These are phyloP conservation scores for Orchestia grillus DNA, from an alignment of 1,140 invertebrate genomes.

Conservation along the genomic window DNA sequence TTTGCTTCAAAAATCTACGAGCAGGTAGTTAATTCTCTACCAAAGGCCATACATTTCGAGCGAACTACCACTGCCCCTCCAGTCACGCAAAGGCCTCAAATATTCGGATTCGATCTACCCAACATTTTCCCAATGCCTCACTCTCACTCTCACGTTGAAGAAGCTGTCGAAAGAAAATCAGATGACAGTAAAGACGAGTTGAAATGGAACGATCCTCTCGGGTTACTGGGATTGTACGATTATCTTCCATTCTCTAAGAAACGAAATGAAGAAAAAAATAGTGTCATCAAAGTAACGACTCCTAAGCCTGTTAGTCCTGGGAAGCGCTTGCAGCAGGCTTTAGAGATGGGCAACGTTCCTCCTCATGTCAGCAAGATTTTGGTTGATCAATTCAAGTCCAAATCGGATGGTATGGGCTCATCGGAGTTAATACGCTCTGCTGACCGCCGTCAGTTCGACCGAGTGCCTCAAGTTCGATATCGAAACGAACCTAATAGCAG, in stretches of 20 bases:
- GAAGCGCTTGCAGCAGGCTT: neutral
- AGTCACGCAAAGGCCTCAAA: neutral
- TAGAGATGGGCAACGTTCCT: slow-evolving; percentile 6
- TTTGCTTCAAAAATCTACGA: slow-evolving; percentile 39
- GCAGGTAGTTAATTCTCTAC: slow-evolving; percentile 10
- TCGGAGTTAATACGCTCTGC: neutral
- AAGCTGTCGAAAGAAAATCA: neutral
- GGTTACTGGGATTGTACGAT: slow-evolving; percentile 2
- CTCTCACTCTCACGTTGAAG: neutral
- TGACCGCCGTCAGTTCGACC: neutral
- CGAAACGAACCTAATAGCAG: neutral
- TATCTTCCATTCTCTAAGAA: slow-evolving; percentile 30
- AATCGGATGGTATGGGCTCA: neutral
- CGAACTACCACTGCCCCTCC: neutral
- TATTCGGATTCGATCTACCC: slow-evolving; percentile 22
- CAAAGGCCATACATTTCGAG: slow-evolving; percentile 19
- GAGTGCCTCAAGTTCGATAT: slow-evolving; percentile 9
- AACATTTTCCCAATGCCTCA: neutral
- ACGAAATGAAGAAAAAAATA: slow-evolving; percentile 1
- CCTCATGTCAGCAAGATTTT: slow-evolving; percentile 40
- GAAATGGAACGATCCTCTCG: slow-evolving; percentile 27
- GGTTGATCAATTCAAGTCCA: neutral
- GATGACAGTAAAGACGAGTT: neutral
- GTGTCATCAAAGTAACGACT: neutral
- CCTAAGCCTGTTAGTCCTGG: slow-evolving; percentile 10